phyloP scores from a whole-genome alignment of 2,113 vertebrate genomes.

The Eira barbara region DNA sequence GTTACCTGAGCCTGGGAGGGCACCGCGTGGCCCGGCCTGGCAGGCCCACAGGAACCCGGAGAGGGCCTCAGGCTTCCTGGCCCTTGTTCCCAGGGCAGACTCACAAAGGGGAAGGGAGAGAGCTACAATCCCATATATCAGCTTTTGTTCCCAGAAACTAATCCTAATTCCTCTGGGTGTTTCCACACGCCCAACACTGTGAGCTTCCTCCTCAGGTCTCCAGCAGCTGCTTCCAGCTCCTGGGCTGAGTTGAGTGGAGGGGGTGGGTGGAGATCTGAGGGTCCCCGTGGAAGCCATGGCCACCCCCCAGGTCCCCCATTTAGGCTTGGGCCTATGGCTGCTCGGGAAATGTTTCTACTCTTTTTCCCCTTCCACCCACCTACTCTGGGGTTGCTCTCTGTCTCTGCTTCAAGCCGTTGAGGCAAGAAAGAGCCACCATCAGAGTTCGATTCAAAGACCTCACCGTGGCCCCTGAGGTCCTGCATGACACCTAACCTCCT shows the following conservation, averaged over 20 bases:
- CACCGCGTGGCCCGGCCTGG: neutral
- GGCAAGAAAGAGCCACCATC: neutral
- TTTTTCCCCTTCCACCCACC: neutral
- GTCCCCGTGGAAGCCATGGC: neutral
- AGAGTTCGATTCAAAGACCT: neutral
- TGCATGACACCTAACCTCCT: neutral
- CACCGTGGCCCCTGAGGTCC: neutral
- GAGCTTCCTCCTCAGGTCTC: neutral
- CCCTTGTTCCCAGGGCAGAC: neutral
- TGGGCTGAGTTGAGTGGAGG: neutral
- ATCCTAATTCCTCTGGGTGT: conserved; percentile 14
- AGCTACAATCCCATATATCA: neutral
- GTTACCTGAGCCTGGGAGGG: conserved; percentile 41
- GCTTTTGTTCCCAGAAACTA: conserved; percentile 31
- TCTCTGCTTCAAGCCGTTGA: neutral
- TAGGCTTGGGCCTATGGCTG: neutral
- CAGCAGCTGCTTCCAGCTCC: neutral
- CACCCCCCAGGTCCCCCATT: neutral
- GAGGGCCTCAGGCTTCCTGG: conserved; percentile 32
- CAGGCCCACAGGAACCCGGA: neutral
- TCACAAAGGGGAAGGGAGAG: neutral
- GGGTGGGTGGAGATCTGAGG: neutral
- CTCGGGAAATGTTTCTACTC: neutral
- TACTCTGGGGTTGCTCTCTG: neutral
- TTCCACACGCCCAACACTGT: neutral